phyloP scores from a whole-genome alignment of 2,113 vertebrate genomes.

The Caranx ignobilis region DNA sequence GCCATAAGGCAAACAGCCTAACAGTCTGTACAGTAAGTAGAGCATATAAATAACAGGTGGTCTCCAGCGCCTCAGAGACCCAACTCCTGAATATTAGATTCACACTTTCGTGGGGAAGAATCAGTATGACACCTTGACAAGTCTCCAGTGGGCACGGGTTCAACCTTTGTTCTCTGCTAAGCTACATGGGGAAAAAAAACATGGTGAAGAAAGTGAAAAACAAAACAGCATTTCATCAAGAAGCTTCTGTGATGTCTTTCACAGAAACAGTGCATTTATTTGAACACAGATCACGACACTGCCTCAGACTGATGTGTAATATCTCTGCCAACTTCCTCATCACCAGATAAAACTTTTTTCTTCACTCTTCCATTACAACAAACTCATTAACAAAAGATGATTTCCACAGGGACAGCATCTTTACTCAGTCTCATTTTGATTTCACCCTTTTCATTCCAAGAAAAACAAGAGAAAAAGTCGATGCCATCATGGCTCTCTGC shows the following conservation, averaged over 20 bases:
- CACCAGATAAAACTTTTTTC: background rate
- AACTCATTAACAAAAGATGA: background rate
- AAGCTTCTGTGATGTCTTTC: background rate
- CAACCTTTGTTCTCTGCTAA: slow-evolving; percentile 46
- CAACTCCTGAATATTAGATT: slow-evolving; percentile 61
- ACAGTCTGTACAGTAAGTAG: slow-evolving; percentile 41
- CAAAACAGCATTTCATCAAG: background rate
- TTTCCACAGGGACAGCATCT: background rate
- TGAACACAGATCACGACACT: background rate
- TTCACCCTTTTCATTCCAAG: background rate
- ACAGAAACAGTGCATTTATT: background rate
- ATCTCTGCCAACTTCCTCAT: slow-evolving; percentile 13
- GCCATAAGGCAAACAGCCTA: slow-evolving; percentile 62
- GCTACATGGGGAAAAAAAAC: slow-evolving; percentile 10
- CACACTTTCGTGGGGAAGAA: slow-evolving; percentile 59
- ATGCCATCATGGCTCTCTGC: background rate
- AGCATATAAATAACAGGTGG: slow-evolving; percentile 72
- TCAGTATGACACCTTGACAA: slow-evolving; percentile 34
- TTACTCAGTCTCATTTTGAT: background rate
- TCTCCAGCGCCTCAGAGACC: slow-evolving; percentile 49
- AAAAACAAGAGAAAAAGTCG: background rate
- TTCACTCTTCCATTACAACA: background rate
- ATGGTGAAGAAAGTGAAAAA: background rate
- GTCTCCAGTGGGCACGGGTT: slow-evolving; percentile 41
- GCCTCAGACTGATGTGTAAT: background rate